These are phyloP conservation scores for Drosophila bifasciata DNA, from an alignment of 1,140 invertebrate genomes.

Conservation along the genomic window DNA sequence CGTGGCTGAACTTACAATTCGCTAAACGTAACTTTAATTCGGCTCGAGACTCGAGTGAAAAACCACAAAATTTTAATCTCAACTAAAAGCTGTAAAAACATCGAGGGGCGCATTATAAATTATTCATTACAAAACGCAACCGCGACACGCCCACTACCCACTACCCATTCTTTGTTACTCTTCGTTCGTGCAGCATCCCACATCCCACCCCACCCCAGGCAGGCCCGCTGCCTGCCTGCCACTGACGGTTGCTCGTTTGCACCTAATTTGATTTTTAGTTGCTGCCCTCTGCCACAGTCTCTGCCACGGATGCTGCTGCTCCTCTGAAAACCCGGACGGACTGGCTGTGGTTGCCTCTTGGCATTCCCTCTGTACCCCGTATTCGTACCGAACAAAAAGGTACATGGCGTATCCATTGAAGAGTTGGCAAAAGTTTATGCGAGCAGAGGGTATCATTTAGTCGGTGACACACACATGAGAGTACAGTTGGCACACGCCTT, in stretches of 20 bases:
- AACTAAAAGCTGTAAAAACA: slow-evolving; percentile 64
- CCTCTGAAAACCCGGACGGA: slow-evolving; percentile 11
- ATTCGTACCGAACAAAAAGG: neutral
- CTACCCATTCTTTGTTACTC: neutral
- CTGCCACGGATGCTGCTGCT: slow-evolving; percentile 7
- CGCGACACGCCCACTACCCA: slow-evolving; percentile 40
- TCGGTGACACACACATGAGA: slow-evolving; percentile 18
- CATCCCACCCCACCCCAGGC: neutral
- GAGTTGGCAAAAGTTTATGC: too few species aligned
- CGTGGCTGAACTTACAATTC: neutral
- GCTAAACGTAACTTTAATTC: slow-evolving; percentile 42
- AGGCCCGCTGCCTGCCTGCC: slow-evolving; percentile 8
- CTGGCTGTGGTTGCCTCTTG: slow-evolving; percentile 57
- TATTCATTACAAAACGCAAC: slow-evolving; percentile 76
- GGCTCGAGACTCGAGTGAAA: slow-evolving; percentile 20
- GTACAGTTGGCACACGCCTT: slow-evolving; percentile 3
- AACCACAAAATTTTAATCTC: slow-evolving; percentile 79
- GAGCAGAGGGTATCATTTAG: slow-evolving; percentile 18
- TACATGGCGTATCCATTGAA: neutral
- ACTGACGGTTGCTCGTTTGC: slow-evolving; percentile 76
- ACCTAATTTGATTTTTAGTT: slow-evolving; percentile 83
- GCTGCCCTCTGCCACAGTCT: slow-evolving; percentile 48
- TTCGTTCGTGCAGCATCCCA: slow-evolving; percentile 1
- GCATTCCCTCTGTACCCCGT: slow-evolving; percentile 47
- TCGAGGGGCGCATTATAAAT: slow-evolving; percentile 69